Base-by-base conservation (phyloP, 1,140 invertebrate species). In the Cheumatopsyche charites region DNA sequence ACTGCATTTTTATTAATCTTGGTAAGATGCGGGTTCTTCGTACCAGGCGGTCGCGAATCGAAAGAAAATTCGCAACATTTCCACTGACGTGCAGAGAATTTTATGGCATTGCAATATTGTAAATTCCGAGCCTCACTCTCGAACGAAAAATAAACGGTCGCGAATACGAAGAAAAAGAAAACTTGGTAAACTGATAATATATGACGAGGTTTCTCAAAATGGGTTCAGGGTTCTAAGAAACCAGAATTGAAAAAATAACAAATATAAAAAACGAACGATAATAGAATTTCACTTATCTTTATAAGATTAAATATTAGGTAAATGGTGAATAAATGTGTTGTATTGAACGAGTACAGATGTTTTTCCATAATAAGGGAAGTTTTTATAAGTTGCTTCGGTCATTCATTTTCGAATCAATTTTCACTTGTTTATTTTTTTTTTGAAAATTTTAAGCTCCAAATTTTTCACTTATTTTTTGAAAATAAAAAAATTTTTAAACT, bases 21-120 rank as follows among this genome's bases (percentile, higher is more conserved):
- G 19, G n/a, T 52, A 52, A 52, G 47, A 17, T 19, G 13, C 19
- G 47, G 6, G 19, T 19, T 7, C 6, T 52, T 17, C 47, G 47
- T 52, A 19, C 47, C 47, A 52, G 47, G 47, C 47, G 19, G n/a
- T 52, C 47, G 47, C n/a, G 19, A 13, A 52, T 7, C 15, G 19
- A 52, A 17, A 19, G 55, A 58, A n/a, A 58, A 25, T 58, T 19
- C 23, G 23, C 55, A 58, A 19, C 13, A 58, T 58, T 58, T 58
- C 23, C 21, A 26, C 19, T 17, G 5, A 23, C 23, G 1, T 19
- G 21, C 12, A 58, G 12, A 58, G 21, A 23, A 21, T 58, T 58
- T 23, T 58, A 58, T 58, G n/a, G 55, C 23, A 26, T 58, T 58
- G 55, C 23, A 19, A 58, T 58, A 58, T 58, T 58, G 55, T 58